These are phyloP conservation scores for Eurystomus glaucurus DNA, from an alignment of 2,797 vertebrate species.

Conservation along the genomic window DNA sequence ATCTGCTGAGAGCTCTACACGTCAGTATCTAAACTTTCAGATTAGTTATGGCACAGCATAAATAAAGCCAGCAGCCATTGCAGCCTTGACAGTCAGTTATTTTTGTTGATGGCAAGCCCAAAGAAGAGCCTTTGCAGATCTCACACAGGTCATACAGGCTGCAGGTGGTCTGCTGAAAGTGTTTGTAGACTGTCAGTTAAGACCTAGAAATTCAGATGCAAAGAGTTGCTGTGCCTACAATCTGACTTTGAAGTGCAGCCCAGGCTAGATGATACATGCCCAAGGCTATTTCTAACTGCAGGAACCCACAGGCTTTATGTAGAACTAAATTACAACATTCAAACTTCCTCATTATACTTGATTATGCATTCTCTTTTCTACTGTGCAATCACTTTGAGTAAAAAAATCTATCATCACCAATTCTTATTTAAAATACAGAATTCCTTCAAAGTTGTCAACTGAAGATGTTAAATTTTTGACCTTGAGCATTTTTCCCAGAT, in stretches of 20 bases:
- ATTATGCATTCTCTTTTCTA: neutral
- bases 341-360: neutral
- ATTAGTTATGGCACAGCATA: neutral
- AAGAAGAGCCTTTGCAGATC: neutral
- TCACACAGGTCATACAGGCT: rapidly evolving
- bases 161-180: neutral
- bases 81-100: neutral
- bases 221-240: neutral
- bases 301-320: neutral
- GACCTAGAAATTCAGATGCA: neutral
- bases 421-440: neutral
- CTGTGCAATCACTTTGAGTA: neutral
- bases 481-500: neutral
- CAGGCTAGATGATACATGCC: neutral
- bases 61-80: neutral
- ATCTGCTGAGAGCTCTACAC: neutral
- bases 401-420: neutral
- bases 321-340: constrained; percentile 6
- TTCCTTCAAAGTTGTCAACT: neutral
- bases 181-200: neutral
- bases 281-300: neutral
- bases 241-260: neutral
- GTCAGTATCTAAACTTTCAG: neutral
- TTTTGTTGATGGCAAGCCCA: neutral
- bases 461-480: neutral